Conservation (phyloP, 2,113 vertebrate genomes). For the Epinephelus fuscoguttatus region DNA sequence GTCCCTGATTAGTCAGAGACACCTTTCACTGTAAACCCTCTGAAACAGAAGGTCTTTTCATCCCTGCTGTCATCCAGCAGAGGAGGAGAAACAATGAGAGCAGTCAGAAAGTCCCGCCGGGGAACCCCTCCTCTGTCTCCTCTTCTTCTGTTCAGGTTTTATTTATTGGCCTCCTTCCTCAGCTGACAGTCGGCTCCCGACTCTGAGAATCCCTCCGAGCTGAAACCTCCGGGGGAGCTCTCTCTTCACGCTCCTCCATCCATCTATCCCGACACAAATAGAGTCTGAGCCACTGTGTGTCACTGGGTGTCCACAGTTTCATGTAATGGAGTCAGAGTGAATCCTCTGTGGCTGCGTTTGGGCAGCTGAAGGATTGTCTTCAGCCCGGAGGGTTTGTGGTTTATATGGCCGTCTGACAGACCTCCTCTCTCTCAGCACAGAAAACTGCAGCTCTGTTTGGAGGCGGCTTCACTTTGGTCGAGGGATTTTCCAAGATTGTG, state of each 20-base stretch:
- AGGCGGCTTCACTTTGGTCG: no score
- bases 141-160: background rate
- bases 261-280: background rate
- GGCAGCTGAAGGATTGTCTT: constrained; percentile 12
- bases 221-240: background rate
- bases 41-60: no score
- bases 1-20: no score
- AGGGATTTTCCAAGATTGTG: background rate
- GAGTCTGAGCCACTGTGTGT: background rate
- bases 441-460: background rate
- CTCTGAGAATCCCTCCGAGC: background rate
- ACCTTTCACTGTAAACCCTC: no score
- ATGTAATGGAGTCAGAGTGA: background rate
- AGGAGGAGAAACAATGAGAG: constrained; percentile 6
- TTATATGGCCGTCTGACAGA: background rate
- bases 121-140: background rate
- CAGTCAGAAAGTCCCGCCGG: background rate
- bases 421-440: no score
- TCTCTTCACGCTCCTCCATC: background rate
- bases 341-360: background rate
- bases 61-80: background rate
- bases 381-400: background rate
- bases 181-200: constrained; percentile 16
- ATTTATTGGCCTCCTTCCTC: constrained; percentile 15
- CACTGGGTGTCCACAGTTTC: background rate